Percentiles rank a stretch among this genome's conserved stretches.
These are phyloP conservation scores for Chromoteleia sp. DNA, from an alignment of 2,888 invertebrate species.

Conservation along the genomic window DNA sequence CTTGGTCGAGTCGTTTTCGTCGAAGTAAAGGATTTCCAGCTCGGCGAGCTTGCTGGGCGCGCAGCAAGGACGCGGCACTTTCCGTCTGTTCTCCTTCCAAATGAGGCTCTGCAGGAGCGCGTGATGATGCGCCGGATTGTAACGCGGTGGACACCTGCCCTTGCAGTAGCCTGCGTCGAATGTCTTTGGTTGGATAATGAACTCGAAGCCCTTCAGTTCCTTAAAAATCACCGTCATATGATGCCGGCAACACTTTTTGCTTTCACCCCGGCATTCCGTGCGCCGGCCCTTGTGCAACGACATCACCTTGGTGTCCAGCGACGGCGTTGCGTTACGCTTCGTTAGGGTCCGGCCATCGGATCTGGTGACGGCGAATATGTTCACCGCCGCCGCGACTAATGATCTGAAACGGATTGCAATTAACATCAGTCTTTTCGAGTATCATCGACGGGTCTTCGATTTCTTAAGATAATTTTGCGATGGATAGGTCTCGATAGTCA, in stretches of 20 bases:
- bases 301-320: slow-evolving; percentile 76
- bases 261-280: slow-evolving; percentile 86
- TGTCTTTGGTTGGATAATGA: slow-evolving; percentile 88
- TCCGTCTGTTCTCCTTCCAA: slow-evolving; percentile 87
- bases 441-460: neutral
- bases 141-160: slow-evolving; percentile 89
- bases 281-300: slow-evolving; percentile 83
- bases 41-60: slow-evolving; percentile 89
- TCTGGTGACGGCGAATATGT: slow-evolving; percentile 48
- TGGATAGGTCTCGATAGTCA: too few relatives aligned
- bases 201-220: slow-evolving; percentile 88
- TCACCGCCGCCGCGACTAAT: slow-evolving; percentile 46
- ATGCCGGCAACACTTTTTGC: slow-evolving; percentile 88
- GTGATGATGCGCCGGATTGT: slow-evolving; percentile 90
- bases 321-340: slow-evolving; percentile 63
- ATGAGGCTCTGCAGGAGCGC: slow-evolving; percentile 89
- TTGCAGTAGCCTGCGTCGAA: slow-evolving; percentile 91
- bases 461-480: slow-evolving; percentile 6
- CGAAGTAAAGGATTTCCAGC: slow-evolving; percentile 88
- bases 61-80: slow-evolving; percentile 88
- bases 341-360: slow-evolving; percentile 46
- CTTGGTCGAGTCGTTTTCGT: slow-evolving; percentile 87
- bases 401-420: slow-evolving; percentile 50
- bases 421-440: slow-evolving; percentile 1
- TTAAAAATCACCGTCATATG: slow-evolving; percentile 88